A percentile compares a stretch with the other conserved stretches of the same genome.
These are phyloP conservation scores for Alfaro cultratus DNA, from an alignment of 2,797 vertebrate genomes.

Conservation along the genomic window DNA sequence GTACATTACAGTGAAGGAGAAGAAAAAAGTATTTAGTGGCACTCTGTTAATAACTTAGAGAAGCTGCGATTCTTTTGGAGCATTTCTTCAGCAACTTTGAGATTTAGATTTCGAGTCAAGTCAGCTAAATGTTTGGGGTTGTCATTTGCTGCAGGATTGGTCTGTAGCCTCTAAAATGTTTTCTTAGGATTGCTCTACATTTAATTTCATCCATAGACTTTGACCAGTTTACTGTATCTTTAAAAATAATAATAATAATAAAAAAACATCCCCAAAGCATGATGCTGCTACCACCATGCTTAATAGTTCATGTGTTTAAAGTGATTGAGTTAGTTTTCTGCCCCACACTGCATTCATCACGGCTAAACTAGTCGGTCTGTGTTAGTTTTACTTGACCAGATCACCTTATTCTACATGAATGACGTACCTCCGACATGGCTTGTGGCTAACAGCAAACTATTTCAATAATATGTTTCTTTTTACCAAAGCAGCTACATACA, in stretches of 20 bases:
- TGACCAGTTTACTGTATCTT: background rate
- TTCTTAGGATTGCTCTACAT: background rate
- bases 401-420: background rate
- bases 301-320: too few species aligned
- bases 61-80: background rate
- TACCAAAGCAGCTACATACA: background rate
- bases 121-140: background rate
- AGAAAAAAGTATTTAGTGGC: background rate
- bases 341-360: background rate
- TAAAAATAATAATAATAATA: background rate
- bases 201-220: background rate
- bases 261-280: background rate
- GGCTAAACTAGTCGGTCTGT: background rate
- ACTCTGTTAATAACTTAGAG: background rate
- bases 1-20: background rate
- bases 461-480: background rate
- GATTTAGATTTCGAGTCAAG: background rate
- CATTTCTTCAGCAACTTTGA: background rate
- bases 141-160: background rate
- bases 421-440: too few species aligned
- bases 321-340: too few species aligned
- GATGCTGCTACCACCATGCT: background rate
- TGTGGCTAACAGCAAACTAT: background rate
- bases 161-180: background rate
- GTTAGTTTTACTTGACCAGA: background rate